Evolutionary conservation across 2,797 vertebrate species (phyloP), one percentile per base, ranked within the genome.

Genomic region (Columba guinea): DNA sequence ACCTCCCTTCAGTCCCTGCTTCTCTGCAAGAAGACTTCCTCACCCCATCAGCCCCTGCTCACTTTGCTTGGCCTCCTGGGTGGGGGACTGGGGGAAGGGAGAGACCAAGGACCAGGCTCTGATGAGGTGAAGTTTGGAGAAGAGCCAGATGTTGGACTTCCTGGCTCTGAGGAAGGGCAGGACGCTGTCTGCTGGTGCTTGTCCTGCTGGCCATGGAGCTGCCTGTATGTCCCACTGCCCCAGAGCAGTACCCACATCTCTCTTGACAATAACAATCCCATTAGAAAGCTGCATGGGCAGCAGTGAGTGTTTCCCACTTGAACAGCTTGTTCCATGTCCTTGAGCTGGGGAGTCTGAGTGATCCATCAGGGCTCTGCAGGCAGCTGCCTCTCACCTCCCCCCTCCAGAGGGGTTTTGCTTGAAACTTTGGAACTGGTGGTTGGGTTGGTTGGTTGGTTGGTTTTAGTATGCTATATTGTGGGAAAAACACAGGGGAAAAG

Each of bases 211-310:
- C 46, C 46, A 35, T 23, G 30, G 64, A 52, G 63, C 52, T 77
- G 49, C 20, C 52, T 64, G 34, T 27, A 4, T 11, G 34, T 59
- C 56, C 34, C 3, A 6, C 34, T 79, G 27, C 20, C 37, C 19
- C 52, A 16, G 34, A 37, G 23, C 2, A 23, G 13, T 6, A 34
- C 9, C 23, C n/a, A 1, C 5, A 3, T 9, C 10, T 82, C 1
- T 6, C 24, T 58, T 12, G 3, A 46, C 52, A 37, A 0, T 22
- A 53, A 22, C 34, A 30, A 7, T 26, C 34, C 48, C 26, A 28
- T 6, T 13, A 11, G 56, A 48, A 52, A 55, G 49, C 59, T 37
- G 70, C 53, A 16, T 4, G 8, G 41, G 48, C 59, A 56, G 59
- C 75, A 11, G 2, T 0, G 11, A 60, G 48, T 58, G 17, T 79